Conservation (phyloP, 2,888 invertebrate species). For the Plemyria rubiginata region DNA sequence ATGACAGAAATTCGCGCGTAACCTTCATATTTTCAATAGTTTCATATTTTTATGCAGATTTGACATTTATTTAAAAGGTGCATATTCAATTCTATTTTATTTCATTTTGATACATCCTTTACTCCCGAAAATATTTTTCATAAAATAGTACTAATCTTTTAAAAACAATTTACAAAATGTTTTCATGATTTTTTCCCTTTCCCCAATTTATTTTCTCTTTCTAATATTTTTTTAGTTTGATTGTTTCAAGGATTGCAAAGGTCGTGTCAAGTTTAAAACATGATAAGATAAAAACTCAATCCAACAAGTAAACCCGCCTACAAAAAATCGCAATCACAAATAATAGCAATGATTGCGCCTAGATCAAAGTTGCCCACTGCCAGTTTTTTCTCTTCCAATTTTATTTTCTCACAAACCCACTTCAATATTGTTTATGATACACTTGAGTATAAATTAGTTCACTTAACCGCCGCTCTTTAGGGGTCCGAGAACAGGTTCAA, state of each 20-base stretch:
- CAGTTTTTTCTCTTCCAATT: slow-evolving; percentile 3
- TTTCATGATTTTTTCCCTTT: too few relatives aligned
- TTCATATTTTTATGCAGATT: slow-evolving; percentile 56
- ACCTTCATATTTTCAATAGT: slow-evolving; percentile 58
- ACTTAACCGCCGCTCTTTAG: slow-evolving; percentile 80
- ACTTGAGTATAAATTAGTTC: slow-evolving; percentile 81
- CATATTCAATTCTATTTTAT: too few relatives aligned
- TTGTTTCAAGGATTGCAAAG: neutral
- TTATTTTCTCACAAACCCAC: slow-evolving; percentile 29
- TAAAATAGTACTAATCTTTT: too few relatives aligned
- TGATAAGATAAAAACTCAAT: too few relatives aligned
- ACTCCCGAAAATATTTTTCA: too few relatives aligned
- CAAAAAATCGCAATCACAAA: too few relatives aligned
- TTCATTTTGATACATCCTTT: too few relatives aligned
- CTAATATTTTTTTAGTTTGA: too few relatives aligned
- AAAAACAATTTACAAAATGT: too few relatives aligned
- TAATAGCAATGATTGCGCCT: too few relatives aligned
- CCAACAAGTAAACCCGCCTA: too few relatives aligned
- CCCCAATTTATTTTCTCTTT: too few relatives aligned
- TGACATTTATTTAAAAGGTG: neutral
- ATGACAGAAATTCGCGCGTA: slow-evolving; percentile 55
- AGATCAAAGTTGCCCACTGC: neutral
- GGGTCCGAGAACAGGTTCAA: slow-evolving; percentile 81
- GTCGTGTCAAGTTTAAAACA: neutral
- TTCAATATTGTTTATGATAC: slow-evolving; percentile 77